Evolutionary conservation across 1,140 invertebrate genomes (phyloP), one percentile per base, ranked within the genome.

Genomic region (Neodiprion pinetum): DNA sequence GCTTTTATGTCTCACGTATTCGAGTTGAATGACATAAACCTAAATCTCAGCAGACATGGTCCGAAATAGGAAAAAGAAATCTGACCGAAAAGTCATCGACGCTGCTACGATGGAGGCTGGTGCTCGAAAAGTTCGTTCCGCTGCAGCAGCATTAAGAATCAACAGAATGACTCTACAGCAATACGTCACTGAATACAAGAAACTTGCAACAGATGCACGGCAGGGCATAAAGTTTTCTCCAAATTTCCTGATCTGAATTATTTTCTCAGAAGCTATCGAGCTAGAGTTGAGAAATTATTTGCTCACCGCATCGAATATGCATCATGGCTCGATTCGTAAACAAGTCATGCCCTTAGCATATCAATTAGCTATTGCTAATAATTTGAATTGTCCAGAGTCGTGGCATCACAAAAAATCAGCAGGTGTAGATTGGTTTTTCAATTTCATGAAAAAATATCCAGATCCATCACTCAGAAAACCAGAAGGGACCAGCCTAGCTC

Each of bases 381-480:
- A 72, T 14, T 61, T 75, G 4, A 74, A 17, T 11, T 48, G 68
- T 48, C 75, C 79, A 50, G 47, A 23, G 23, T 48, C 68, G 65
- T 80, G 81, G 81, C 17, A 76, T 12, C 21, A 74, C 21, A 74
- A 79, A 17, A 70, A 74, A 48, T 74, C 69, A 67, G 81, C 83
- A 53, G 83, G 84, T 17, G 79, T 80, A 21, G 84, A 89, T 65
- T 89, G 87, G 87, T 77, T 87, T 70, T 72, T 77, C 75, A 66
- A 72, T 12, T 90, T 89, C 74, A 80, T 88, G 81, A 84, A 82
- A 74, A 75, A 86, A 48, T 80, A 89, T 74, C 77, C 77, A 71
- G 72, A 81, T 28, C 72, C 88, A 53, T 82, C 83, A 48, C 67
- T 88, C 11, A 72, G 88, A 78, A 85, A 80, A 76, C 85, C 87